phyloP scores from a whole-genome alignment of 1,140 invertebrate species.

The Drosophila neocordata region DNA sequence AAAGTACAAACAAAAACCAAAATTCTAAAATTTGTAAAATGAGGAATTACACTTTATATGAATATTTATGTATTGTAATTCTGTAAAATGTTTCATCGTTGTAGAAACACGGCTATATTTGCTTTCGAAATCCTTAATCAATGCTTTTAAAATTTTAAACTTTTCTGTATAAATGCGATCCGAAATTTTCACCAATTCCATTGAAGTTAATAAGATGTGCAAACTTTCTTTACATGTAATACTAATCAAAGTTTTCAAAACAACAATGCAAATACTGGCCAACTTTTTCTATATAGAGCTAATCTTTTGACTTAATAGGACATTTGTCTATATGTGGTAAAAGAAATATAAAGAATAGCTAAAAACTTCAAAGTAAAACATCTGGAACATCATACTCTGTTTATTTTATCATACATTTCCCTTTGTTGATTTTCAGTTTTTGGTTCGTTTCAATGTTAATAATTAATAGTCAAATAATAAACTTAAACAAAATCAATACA shows the following conservation, averaged over 20 bases:
- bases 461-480: constrained; percentile 57
- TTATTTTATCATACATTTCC: constrained; percentile 10
- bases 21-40: not conserved
- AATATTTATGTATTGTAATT: not conserved
- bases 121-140: too few relatives aligned
- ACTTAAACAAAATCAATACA: constrained; percentile 33
- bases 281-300: not conserved
- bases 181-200: too few relatives aligned
- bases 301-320: not conserved
- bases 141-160: too few relatives aligned
- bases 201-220: too few relatives aligned
- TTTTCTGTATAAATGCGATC: too few relatives aligned
- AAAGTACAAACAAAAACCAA: not conserved
- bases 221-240: too few relatives aligned
- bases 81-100: not conserved
- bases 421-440: constrained; percentile 16
- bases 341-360: not conserved
- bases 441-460: constrained; percentile 46
- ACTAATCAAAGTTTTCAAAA: too few relatives aligned
- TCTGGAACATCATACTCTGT: not conserved
- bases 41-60: not conserved
- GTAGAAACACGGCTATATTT: not conserved
- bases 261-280: not conserved
- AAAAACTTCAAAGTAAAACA: not conserved
- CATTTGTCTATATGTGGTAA: not conserved